phyloP scores from a whole-genome alignment of 2,797 vertebrate species.

The Streptopelia turtur region DNA sequence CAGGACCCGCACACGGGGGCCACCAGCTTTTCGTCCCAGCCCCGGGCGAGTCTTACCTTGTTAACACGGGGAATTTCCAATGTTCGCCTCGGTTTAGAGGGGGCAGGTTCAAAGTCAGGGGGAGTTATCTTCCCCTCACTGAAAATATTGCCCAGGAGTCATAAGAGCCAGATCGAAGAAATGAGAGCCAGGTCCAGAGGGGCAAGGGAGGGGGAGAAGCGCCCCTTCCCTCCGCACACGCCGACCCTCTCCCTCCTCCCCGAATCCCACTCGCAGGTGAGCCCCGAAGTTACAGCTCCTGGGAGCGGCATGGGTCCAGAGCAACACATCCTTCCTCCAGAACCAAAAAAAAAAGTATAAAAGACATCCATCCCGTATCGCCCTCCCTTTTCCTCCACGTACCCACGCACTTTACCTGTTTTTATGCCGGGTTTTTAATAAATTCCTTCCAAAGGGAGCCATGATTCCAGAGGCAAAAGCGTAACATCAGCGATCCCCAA shows the following conservation, averaged over 20 bases:
- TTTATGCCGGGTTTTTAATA: constrained; percentile 91
- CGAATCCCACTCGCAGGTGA: not conserved
- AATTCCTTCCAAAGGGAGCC: constrained; percentile 93
- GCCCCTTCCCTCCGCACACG: not conserved
- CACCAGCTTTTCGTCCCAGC: not conserved
- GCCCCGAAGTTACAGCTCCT: not conserved
- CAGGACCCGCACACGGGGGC: not conserved
- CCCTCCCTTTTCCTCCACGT: not conserved
- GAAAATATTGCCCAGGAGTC: not conserved
- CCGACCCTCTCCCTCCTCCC: not conserved
- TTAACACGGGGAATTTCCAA: not conserved
- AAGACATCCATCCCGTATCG: not conserved
- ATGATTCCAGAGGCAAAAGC: constrained; percentile 74
- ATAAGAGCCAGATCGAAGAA: not conserved
- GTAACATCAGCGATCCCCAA: constrained; percentile 35
- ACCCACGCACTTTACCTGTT: constrained; percentile 84
- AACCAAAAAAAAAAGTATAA: not conserved
- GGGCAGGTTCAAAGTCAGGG: not conserved
- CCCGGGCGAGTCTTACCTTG: not conserved
- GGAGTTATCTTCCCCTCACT: not conserved
- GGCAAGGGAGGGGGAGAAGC: not conserved
- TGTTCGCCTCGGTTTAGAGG: not conserved
- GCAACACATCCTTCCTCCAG: not conserved
- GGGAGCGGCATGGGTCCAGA: not conserved
- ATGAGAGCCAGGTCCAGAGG: too few species aligned